Base-by-base conservation (phyloP, 1,140 invertebrate species). In the Lordiphosa stackelbergi region DNA sequence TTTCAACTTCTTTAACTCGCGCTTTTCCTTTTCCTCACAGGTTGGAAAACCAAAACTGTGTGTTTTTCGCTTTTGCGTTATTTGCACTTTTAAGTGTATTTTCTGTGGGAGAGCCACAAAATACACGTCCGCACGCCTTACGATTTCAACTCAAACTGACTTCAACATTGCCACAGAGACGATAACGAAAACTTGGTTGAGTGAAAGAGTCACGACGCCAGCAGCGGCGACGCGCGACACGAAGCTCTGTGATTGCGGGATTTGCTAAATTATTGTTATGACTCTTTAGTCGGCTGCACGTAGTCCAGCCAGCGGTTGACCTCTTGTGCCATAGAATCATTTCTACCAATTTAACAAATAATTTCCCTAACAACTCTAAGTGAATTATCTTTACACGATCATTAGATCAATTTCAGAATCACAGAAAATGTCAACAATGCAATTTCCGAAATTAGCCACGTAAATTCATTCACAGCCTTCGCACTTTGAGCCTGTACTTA, bases 101-200 rank as follows among this genome's bases (percentile, higher is more conserved):
- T 28, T 24, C 41, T 41, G 34, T 38, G 24, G 37, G 51, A 11
- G 46, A 63, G 56, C 53, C 49, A 45, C 62, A 58, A 37, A 8
- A 8, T 31, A 31, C 47, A 81, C 75, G 75, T 74, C 56, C 75
- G 42, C 37, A 59, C 60, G 52, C 60, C 66, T 45, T 19, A 36
- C 61, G 61, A 58, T 53, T 46, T 81, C 54, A 53, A 57, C 43
- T 51, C 41, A 53, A 66, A 78, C 70, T 78, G 58, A 70, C 52
- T 37, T 62, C 52, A 35, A 47, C 45, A 31, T 36, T 55, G 28
- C 28, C 40, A 47, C 34, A 9, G 38, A 41, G 42, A 48, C 72
- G 47, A 74, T 61, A 62, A 74, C 54, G 59, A 81, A 78, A 81
- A 81, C 70, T 74, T 63, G 6, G 28, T 77, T 49, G 60, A 45